phyloP scores from a whole-genome alignment of 2,113 vertebrate genomes.

The Vidua macroura region DNA sequence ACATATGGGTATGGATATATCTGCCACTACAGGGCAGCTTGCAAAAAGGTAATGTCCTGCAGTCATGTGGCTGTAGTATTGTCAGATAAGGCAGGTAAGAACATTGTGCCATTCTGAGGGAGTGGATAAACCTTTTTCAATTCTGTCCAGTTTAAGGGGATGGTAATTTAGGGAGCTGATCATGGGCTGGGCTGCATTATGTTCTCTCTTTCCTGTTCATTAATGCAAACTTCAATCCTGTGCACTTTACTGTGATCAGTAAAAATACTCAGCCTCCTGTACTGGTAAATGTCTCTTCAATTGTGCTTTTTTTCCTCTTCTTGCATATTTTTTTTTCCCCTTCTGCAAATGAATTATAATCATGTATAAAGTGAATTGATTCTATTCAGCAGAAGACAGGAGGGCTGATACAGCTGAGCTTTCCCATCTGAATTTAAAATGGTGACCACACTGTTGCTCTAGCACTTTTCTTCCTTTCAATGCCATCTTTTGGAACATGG shows the following conservation, averaged over 20 bases:
- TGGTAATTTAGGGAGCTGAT: neutral
- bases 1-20: neutral
- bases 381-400: neutral
- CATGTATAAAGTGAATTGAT: neutral
- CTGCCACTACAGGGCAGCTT: neutral
- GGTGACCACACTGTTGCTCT: neutral
- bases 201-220: neutral
- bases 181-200: neutral
- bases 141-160: neutral
- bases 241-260: neutral
- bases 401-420: neutral
- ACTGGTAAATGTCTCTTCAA: neutral
- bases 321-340: neutral
- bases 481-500: neutral
- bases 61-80: neutral
- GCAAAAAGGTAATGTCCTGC: neutral
- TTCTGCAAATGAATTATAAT: neutral
- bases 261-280: neutral
- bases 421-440: neutral
- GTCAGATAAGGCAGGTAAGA: neutral
- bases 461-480: neutral
- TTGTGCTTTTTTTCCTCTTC: neutral
- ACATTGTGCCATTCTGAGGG: neutral
- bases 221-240: neutral
- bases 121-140: neutral